Base-by-base conservation (phyloP, 2,888 invertebrate species). In the Drosophila buzzatii region DNA sequence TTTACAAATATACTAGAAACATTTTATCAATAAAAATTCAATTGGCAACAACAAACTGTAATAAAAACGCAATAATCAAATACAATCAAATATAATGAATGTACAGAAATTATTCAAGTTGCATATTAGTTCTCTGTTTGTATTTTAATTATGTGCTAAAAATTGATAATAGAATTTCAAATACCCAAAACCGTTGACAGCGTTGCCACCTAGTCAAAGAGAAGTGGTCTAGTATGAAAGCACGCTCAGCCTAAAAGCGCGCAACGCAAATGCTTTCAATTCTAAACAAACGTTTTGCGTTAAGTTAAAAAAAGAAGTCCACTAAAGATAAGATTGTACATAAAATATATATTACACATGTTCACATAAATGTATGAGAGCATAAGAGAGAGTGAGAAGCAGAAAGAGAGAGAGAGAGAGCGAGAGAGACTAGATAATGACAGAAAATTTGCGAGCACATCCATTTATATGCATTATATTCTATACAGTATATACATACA, bases 291-390 rank as follows among this genome's bases (percentile, higher is more conserved):
- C 7, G 14, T 51, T 33, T 7, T 14, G 51, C 18, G 51, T 7
- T 18, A 51, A 51, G 18, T 33, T 51, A 45, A 53, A 42, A 51
- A 44, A 12, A 39, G 41, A 18, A 35, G 16, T 33, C 33, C 57
- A 58, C 39, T 35, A 37, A 53, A 61, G 64, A 76, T 69, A 47
- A 74, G 64, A 79, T 79, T 62, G 49, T 33, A 42, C 35, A 75
- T 12, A 18, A 75, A 33, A 18, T 47, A 39, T 37, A 37, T 14
- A 47, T 63, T 59, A 47, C 62, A 72, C n/a, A 56, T 37, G 39
- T 18, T 16, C 10, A 31, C 39, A 14, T 7, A 37, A 39, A 47
- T 9, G 12, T 18, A 4, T 20, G 42, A 23, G 44, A n/a, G 23
- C 7, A 35, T 4, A 56, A 41, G 33, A 44, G 33, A 16, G 33